Evolutionary conservation across 53 echinoderm and acorn worm species (phyloP).

Genomic region (Arbacia lixula): DNA sequence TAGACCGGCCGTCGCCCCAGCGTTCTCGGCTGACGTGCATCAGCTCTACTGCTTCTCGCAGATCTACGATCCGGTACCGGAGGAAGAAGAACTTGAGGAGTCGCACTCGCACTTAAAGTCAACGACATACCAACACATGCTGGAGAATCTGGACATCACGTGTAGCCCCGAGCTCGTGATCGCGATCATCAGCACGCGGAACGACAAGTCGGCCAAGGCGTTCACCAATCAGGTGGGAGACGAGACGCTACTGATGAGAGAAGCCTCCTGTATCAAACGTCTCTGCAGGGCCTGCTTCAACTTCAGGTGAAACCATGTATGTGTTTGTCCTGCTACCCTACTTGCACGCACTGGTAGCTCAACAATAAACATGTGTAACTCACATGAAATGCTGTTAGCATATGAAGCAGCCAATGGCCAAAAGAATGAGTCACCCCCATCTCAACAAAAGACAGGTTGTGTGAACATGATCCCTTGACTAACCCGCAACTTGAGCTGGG

Average conservation of each 20-base stretch:
- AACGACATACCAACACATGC: background rate
- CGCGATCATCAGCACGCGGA: constrained; percentile 33
- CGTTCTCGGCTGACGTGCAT: constrained; percentile 9
- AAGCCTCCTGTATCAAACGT: constrained; percentile 38
- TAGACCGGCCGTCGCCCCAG: background rate
- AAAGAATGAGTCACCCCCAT: too few species aligned
- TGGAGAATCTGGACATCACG: constrained; percentile 2
- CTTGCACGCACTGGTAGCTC: too few species aligned
- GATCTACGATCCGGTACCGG: background rate
- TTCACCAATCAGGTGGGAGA: constrained; percentile 55
- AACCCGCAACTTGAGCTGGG: too few species aligned
- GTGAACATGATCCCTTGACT: too few species aligned
- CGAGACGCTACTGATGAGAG: constrained; percentile 22
- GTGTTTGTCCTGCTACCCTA: too few species aligned
- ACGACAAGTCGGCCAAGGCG: constrained; percentile 20
- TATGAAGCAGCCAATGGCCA: too few species aligned
- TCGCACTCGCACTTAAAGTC: background rate
- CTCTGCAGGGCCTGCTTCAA: constrained; percentile 26
- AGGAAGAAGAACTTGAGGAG: background rate
- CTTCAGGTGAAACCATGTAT: constrained; percentile 1
- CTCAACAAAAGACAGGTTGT: too few species aligned
- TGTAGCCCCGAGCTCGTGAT: constrained; percentile 35
- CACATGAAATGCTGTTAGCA: too few species aligned
- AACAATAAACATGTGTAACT: too few species aligned
- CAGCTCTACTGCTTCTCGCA: constrained; percentile 57